Evolutionary conservation across 2,113 vertebrate genomes (phyloP).

Genomic region (Micronycteris hirsuta): DNA sequence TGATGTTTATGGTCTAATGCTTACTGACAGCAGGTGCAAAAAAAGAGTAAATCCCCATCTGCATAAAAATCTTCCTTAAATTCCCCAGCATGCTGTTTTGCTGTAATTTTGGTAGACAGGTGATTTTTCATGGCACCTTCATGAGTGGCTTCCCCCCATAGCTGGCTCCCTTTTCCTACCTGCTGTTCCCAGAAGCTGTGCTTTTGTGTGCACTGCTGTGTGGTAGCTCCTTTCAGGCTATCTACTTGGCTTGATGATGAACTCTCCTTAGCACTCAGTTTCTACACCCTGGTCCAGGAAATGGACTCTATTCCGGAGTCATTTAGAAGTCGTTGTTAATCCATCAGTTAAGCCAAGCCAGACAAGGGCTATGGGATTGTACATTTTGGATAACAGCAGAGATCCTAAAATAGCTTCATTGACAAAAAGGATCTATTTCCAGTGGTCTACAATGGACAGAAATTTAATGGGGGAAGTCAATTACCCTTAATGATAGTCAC

Average conservation of each 20-base stretch:
- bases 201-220: background rate
- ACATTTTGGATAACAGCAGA: background rate
- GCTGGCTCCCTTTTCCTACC: constrained; percentile 60
- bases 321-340: constrained; percentile 19
- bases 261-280: background rate
- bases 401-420: constrained; percentile 12
- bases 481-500: constrained; percentile 51
- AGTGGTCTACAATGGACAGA: background rate
- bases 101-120: constrained; percentile 79
- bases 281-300: background rate
- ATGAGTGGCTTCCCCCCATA: constrained; percentile 11
- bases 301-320: background rate
- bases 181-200: constrained; percentile 57
- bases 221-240: constrained; percentile 21
- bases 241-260: constrained; percentile 53
- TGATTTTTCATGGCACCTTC: constrained; percentile 78
- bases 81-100: constrained; percentile 75
- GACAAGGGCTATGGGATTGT: background rate
- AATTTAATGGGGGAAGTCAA: constrained; percentile 46
- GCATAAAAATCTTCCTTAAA: constrained; percentile 78
- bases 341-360: constrained; percentile 1
- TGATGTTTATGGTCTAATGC: constrained; percentile 79
- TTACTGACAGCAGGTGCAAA: constrained; percentile 78
- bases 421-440: constrained; percentile 25
- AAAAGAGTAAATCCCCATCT: constrained; percentile 74